Conservation (phyloP, 2,797 vertebrate species). For the Aotus griseimembra region DNA sequence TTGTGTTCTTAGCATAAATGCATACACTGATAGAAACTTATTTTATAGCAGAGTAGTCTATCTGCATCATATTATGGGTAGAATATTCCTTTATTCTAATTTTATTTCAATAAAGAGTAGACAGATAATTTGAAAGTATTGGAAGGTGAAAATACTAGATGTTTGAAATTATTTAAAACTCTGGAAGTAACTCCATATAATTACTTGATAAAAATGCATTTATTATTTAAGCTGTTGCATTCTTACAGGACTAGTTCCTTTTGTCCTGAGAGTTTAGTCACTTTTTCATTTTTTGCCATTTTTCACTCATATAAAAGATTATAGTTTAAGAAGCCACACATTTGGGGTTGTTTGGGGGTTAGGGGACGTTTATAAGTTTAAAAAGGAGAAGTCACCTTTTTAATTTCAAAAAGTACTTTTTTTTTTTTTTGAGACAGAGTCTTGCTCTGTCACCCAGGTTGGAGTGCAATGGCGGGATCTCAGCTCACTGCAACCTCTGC, state of each 20-base stretch:
- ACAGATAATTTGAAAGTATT: conserved; percentile 28
- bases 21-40: conserved; percentile 67
- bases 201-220: neutral
- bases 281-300: neutral
- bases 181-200: neutral
- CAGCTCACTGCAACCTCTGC: no score
- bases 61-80: conserved; percentile 60
- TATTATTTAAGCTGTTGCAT: neutral
- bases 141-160: conserved; percentile 6
- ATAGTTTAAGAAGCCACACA: neutral
- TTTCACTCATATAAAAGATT: neutral
- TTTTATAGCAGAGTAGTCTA: conserved; percentile 42
- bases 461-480: no score
- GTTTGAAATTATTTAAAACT: conserved; percentile 40
- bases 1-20: conserved; percentile 70
- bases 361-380: neutral
- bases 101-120: conserved; percentile 33
- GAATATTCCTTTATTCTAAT: conserved; percentile 40
- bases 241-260: conserved; percentile 36
- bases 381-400: conserved; percentile 21
- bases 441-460: no score
- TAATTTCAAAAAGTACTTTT: neutral
- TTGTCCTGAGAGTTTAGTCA: neutral
- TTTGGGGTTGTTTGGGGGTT: conserved; percentile 7
- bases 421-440: neutral